Evolutionary conservation across 2,797 vertebrate species (phyloP).

Genomic region (Scyliorhinus canicula): DNA sequence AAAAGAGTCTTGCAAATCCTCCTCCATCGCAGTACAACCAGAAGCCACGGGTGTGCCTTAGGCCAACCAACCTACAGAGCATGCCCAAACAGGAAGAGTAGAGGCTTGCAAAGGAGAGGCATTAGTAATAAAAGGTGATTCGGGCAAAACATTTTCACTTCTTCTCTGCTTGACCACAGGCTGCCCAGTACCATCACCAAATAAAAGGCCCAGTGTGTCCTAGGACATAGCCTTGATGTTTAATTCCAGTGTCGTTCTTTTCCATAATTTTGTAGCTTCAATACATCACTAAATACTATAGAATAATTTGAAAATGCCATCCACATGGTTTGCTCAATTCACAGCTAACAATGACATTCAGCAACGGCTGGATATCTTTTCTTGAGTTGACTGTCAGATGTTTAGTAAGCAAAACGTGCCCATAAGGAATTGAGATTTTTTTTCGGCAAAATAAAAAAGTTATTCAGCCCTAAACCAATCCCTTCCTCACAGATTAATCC

Average conservation of each 20-base stretch:
- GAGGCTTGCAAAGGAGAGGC: neutral
- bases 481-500: neutral
- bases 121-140: neutral
- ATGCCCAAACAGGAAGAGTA: constrained; percentile 40
- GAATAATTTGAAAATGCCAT: neutral
- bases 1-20: neutral
- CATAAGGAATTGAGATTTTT: neutral
- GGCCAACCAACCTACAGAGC: constrained; percentile 79
- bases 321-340: neutral
- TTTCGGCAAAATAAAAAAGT: neutral
- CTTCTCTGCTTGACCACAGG: neutral
- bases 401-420: neutral
- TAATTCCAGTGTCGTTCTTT: neutral
- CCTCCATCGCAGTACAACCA: constrained; percentile 36
- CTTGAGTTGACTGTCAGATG: neutral
- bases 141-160: neutral
- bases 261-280: neutral
- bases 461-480: neutral
- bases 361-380: neutral
- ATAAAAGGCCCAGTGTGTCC: neutral
- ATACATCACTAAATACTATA: too few species aligned
- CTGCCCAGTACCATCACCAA: neutral
- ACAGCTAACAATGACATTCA: neutral
- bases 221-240: neutral
- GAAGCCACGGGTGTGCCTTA: constrained; percentile 53